Evolutionary conservation across 2,113 vertebrate species (phyloP).

Genomic region (Microcebus murinus): DNA sequence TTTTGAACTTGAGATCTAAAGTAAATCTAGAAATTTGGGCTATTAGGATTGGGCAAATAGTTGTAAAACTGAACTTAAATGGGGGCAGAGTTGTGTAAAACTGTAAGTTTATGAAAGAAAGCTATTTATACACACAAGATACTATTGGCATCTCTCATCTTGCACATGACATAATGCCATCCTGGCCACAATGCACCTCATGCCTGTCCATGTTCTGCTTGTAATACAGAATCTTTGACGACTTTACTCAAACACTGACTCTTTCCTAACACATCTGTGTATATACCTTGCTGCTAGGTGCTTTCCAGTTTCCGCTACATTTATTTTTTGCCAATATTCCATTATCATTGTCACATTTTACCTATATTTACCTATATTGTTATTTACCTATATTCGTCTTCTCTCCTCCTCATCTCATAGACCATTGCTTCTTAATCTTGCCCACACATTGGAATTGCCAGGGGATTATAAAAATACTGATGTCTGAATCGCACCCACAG

Average conservation of each 20-base stretch:
- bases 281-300: neutral
- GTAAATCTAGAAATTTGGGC: neutral
- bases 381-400: neutral
- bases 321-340: neutral
- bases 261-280: neutral
- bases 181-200: accelerated
- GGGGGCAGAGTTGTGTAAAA: neutral
- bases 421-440: neutral
- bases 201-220: neutral
- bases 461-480: neutral
- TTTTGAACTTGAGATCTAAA: constrained; percentile 18
- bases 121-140: neutral
- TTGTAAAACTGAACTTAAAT: neutral
- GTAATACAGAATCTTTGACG: neutral
- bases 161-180: neutral
- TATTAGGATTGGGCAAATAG: neutral
- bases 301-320: neutral
- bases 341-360: neutral
- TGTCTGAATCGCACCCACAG: neutral
- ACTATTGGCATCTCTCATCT: neutral
- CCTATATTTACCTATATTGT: neutral
- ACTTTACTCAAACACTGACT: neutral
- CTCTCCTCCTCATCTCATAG: neutral
- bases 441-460: neutral
- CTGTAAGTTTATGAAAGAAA: neutral